Evolutionary conservation across 2,797 vertebrate species (phyloP), one percentile per base, ranked within the genome.

Genomic region (Microctenopoma stevenorrisi): DNA sequence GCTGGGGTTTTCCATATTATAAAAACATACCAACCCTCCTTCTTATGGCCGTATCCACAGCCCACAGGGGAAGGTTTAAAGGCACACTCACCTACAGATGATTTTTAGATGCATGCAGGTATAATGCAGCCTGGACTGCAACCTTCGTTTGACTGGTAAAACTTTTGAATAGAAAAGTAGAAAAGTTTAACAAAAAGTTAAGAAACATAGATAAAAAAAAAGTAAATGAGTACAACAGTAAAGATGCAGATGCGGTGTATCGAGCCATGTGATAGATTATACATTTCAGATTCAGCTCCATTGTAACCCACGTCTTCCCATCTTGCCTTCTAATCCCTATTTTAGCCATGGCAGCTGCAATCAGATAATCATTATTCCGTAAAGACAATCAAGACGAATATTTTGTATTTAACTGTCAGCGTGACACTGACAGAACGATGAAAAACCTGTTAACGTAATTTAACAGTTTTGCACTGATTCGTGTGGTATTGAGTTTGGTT

Each of bases 211-310:
- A 22, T 22, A 22, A 22, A 22, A 22, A 22, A 22, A 22, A 22
- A 22, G 22, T 22, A 22, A 22, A 22, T 22, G 22, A 22, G 22
- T 22, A 22, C 22, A 22, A 22, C 22, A 22, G 22, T 22, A 22
- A 22, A 22, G 22, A 22, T 2, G 22, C 22, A 22, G 22, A 22
- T 1, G 22, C 22, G 22, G 2, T 52, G 14, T 78, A 89, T 85
- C 11, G 70, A 86, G 54, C 66, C 9, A 14, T 50, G 43, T 67
- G 8, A 38, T 42, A 80, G 66, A 84, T 74, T 77, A 70, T 62
- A 79, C 38, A 64, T 83, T 85, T 63, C 53, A 82, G 78, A 79
- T 54, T 75, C 13, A 71, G 40, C 37, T 54, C 4, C 30, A 48
- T 38, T 62, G 43, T 54, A 59, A 58, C 42, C 4, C 52, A 43